A percentile compares a stretch with the other conserved stretches of the same genome.
These are phyloP conservation scores for Struthio camelus DNA, from an alignment of 2,113 vertebrate species.

Conservation along the genomic window DNA sequence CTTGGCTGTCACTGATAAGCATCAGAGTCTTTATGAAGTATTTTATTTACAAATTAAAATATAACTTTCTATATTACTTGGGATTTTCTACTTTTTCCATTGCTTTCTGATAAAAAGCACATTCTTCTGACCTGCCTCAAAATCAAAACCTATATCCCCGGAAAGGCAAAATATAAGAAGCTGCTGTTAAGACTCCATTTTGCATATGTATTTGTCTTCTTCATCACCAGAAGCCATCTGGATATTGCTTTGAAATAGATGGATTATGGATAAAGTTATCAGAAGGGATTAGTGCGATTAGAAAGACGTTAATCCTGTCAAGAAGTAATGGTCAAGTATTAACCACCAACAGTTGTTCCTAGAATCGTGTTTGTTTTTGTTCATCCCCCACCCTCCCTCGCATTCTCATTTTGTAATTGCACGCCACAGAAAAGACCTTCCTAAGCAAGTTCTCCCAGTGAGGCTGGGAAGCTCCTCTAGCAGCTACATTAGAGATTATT, in stretches of 20 bases:
- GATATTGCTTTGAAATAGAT: slow-evolving; percentile 64
- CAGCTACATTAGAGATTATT: slow-evolving; percentile 61
- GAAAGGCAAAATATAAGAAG: slow-evolving; percentile 35
- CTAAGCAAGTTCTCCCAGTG: slow-evolving; percentile 21
- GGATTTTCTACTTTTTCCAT: background rate
- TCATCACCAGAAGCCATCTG: slow-evolving; percentile 71
- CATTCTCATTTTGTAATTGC: slow-evolving; percentile 69
- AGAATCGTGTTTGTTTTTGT: slow-evolving; percentile 61
- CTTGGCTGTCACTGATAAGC: background rate
- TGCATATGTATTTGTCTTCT: slow-evolving; percentile 55
- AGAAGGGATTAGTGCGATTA: slow-evolving; percentile 74
- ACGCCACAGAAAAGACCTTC: slow-evolving; percentile 15
- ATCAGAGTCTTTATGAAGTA: background rate
- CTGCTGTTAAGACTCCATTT: slow-evolving; percentile 43
- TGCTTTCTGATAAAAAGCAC: background rate
- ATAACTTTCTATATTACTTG: background rate
- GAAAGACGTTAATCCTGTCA: slow-evolving; percentile 72
- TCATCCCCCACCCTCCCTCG: background rate
- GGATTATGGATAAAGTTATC: slow-evolving; percentile 77
- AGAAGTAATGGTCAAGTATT: slow-evolving; percentile 73
- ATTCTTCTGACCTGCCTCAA: background rate
- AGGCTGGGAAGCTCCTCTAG: slow-evolving; percentile 33
- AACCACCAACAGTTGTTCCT: slow-evolving; percentile 63
- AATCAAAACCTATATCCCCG: background rate
- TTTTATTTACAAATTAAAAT: background rate